A percentile compares a stretch with the other conserved stretches of the same genome.
Evolutionary conservation across 2,888 invertebrate genomes (phyloP).

Genomic region (Podabrus alpinus): DNA sequence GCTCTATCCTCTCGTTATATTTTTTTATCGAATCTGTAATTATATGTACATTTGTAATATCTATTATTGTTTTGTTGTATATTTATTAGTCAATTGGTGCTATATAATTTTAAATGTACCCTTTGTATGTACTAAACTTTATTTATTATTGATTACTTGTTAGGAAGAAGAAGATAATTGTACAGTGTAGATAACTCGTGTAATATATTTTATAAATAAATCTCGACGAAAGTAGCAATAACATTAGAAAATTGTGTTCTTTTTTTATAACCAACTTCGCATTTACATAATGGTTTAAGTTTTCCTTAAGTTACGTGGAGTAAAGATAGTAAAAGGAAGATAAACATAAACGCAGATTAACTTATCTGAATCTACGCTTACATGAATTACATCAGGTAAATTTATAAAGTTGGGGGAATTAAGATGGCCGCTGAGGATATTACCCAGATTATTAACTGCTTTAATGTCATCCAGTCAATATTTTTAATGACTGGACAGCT

Average conservation of each 20-base stretch:
- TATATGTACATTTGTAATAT: constrained; percentile 42
- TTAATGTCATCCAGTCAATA: not conserved
- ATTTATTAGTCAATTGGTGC: constrained; percentile 57
- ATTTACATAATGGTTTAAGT: not conserved
- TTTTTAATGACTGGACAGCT: constrained; percentile 5
- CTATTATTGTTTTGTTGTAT: constrained; percentile 39
- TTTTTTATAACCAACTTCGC: constrained; percentile 1
- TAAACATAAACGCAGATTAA: constrained; percentile 34
- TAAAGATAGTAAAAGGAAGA: constrained; percentile 27
- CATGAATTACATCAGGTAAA: constrained; percentile 34
- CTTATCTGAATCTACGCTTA: constrained; percentile 35
- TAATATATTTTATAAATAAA: constrained; percentile 59
- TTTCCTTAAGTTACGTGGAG: constrained; percentile 8
- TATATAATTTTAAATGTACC: constrained; percentile 53
- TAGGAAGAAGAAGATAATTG: constrained; percentile 47
- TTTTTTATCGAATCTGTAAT: constrained; percentile 40
- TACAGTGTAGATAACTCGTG: constrained; percentile 59
- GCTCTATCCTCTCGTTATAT: constrained; percentile 19
- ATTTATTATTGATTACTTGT: constrained; percentile 46
- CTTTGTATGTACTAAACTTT: constrained; percentile 48
- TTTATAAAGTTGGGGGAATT: constrained; percentile 21
- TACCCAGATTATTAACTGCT: constrained; percentile 20
- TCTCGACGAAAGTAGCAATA: constrained; percentile 52
- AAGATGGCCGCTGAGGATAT: constrained; percentile 28
- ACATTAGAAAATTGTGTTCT: constrained; percentile 14